Evolutionary conservation across 2,888 invertebrate species (phyloP).

Genomic region (Disparrhopalites patrizii): DNA sequence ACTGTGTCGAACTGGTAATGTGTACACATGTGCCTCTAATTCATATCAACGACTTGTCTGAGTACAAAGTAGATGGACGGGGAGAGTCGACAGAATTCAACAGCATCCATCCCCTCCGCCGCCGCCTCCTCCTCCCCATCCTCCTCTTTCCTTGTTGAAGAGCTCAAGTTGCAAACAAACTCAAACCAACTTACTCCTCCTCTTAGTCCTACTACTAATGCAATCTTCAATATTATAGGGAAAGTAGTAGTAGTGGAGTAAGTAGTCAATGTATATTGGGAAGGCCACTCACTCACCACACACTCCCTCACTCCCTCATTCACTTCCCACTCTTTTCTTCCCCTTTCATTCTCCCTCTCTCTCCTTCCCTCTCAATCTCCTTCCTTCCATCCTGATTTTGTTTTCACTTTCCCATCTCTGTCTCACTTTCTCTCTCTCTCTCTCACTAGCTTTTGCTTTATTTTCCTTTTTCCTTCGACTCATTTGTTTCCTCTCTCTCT

Average conservation of each 20-base stretch:
- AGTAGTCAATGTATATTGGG: not conserved
- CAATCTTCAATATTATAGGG: slow-evolving; percentile 19
- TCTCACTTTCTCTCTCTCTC: too few species aligned
- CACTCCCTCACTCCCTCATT: not conserved
- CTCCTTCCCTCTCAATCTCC: too few species aligned
- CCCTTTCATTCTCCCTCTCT: not conserved
- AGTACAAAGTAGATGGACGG: slow-evolving; percentile 11
- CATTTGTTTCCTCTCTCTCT: too few species aligned
- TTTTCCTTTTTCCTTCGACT: too few species aligned
- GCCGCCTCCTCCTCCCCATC: not conserved
- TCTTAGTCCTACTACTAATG: slow-evolving; percentile 16
- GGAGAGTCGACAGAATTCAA: slow-evolving; percentile 17
- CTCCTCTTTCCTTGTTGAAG: not conserved
- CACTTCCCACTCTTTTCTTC: too few species aligned
- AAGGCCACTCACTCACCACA: slow-evolving; percentile 1
- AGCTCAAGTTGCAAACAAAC: slow-evolving; percentile 31
- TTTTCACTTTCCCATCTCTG: too few species aligned
- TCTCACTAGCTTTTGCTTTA: too few species aligned
- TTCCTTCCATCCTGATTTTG: too few species aligned
- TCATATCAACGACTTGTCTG: slow-evolving; percentile 6
- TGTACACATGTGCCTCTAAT: slow-evolving; percentile 7
- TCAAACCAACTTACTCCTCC: not conserved
- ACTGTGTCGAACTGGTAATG: slow-evolving; percentile 4
- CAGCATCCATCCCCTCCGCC: slow-evolving; percentile 12
- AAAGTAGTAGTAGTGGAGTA: not conserved